Conservation (phyloP, 2,797 vertebrate genomes). For the Triplophysa yarkandensis region DNA sequence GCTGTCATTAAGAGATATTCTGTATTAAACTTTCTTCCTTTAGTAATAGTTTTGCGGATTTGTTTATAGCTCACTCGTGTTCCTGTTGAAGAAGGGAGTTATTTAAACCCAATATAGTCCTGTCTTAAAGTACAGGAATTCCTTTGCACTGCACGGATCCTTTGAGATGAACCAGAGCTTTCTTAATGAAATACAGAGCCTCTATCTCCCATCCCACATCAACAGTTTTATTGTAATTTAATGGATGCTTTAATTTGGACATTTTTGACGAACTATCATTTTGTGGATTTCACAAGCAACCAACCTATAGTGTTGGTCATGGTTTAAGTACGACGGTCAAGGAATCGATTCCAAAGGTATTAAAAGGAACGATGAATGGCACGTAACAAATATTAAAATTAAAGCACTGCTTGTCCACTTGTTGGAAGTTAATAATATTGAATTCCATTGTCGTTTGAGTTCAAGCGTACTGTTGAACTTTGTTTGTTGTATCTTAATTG, state of each 20-base stretch:
- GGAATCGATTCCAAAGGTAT: too few species aligned
- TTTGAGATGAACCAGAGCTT: constrained; percentile 51
- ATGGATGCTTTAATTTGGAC: constrained; percentile 38
- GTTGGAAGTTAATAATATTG: neutral
- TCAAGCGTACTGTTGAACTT: constrained; percentile 25
- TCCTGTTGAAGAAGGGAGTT: constrained; percentile 65
- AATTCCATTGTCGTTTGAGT: neutral
- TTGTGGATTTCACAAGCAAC: neutral
- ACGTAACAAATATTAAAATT: neutral
- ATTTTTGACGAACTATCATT: neutral
- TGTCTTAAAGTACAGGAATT: constrained; percentile 53
- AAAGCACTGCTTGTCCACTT: neutral
- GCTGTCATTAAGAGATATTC: constrained; percentile 81
- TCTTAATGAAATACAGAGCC: constrained; percentile 44
- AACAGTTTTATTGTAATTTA: constrained; percentile 28
- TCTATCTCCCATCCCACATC: constrained; percentile 4
- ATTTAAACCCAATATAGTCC: constrained; percentile 59
- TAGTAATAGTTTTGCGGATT: constrained; percentile 67
- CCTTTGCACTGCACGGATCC: constrained; percentile 46
- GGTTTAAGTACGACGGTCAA: too few species aligned
- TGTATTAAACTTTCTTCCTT: constrained; percentile 82
- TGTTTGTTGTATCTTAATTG: constrained; percentile 66
- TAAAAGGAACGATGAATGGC: too few species aligned
- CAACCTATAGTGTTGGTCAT: neutral
- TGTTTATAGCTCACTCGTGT: constrained; percentile 53